Evolutionary conservation across 2,888 invertebrate species (phyloP).

Genomic region (Agonopterix heracliana): DNA sequence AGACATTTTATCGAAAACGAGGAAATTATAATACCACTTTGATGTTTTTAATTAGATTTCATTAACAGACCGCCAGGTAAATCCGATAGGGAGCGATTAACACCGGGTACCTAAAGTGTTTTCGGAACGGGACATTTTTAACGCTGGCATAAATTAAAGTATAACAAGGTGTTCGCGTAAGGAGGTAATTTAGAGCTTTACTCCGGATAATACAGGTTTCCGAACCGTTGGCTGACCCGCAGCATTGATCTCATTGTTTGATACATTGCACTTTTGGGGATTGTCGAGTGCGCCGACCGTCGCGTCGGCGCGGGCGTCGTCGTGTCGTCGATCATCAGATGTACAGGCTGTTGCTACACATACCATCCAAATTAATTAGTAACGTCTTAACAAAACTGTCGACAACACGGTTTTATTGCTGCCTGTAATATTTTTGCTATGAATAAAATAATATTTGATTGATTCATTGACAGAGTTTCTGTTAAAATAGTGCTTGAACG

Average conservation of each 20-base stretch:
- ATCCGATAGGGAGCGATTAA: not conserved
- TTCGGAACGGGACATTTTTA: constrained; percentile 37
- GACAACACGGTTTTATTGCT: no score
- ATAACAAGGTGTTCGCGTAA: constrained; percentile 12
- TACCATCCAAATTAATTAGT: no score
- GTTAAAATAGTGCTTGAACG: no score
- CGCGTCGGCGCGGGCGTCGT: no score
- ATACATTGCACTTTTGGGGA: constrained; percentile 64
- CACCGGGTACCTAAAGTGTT: constrained; percentile 3
- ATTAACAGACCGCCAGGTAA: constrained; percentile 11
- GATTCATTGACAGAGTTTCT: no score
- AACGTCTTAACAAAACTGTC: no score
- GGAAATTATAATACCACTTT: not conserved
- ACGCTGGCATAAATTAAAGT: constrained; percentile 38
- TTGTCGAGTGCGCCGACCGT: constrained; percentile 29
- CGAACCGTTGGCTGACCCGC: constrained; percentile 64
- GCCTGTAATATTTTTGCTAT: no score
- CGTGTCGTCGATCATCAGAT: not conserved
- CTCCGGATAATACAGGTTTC: constrained; percentile 50
- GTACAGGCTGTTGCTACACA: constrained; percentile 35
- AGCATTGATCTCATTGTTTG: constrained; percentile 55
- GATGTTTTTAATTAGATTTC: not conserved
- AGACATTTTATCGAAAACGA: not conserved
- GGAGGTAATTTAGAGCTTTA: constrained; percentile 31
- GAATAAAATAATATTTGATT: no score